Conservation (phyloP, 35 echinoderm and acorn worm species). For the Stichopus chloronotus region DNA sequence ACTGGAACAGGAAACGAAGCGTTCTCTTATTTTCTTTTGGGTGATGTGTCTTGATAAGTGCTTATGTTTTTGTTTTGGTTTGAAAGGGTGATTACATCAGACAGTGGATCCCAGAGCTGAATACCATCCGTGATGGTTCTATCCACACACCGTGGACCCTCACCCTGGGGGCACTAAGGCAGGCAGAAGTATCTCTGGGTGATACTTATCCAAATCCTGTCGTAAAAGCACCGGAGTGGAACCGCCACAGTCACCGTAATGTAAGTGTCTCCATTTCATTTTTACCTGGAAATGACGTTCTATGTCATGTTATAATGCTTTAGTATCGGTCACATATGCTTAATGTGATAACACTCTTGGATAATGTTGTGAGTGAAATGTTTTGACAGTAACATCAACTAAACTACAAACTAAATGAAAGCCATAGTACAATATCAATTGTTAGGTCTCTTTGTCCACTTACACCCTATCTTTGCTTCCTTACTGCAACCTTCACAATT, state of each 20-base stretch:
- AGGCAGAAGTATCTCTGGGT: slow-evolving; percentile 63
- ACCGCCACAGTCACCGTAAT: slow-evolving; percentile 56
- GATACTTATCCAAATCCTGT: slow-evolving; percentile 76
- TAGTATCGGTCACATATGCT: too few species aligned
- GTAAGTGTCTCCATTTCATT: neutral
- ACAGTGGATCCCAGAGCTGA: slow-evolving; percentile 80
- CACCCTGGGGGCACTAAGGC: slow-evolving; percentile 51
- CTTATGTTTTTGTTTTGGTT: neutral
- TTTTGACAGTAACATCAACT: too few species aligned
- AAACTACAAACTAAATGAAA: too few species aligned
- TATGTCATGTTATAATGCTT: neutral
- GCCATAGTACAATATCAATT: too few species aligned
- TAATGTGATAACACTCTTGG: too few species aligned
- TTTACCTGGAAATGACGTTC: neutral
- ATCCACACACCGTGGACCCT: slow-evolving; percentile 80
- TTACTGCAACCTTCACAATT: too few species aligned
- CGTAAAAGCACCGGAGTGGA: slow-evolving; percentile 82
- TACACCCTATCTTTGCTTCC: too few species aligned
- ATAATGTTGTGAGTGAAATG: too few species aligned
- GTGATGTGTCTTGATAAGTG: too few species aligned
- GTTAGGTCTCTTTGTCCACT: too few species aligned
- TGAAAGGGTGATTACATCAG: slow-evolving; percentile 80
- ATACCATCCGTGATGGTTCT: slow-evolving; percentile 58
- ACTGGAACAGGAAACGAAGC: too few species aligned
- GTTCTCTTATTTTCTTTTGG: too few species aligned